phyloP scores from a whole-genome alignment of 2,888 invertebrate genomes.

The Cephus nigrinus region DNA sequence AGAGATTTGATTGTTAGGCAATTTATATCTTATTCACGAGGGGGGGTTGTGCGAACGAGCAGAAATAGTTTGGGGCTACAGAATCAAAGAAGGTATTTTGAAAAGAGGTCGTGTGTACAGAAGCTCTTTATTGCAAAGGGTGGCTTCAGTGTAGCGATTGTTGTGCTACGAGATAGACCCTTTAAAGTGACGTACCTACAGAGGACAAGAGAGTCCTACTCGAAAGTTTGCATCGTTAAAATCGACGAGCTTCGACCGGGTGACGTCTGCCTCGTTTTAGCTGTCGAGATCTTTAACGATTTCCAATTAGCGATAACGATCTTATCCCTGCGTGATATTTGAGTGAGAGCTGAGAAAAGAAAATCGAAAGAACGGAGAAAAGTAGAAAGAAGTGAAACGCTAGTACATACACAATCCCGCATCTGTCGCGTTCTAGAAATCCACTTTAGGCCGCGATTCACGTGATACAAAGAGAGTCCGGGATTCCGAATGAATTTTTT shows the following conservation, averaged over 20 bases:
- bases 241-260: not conserved
- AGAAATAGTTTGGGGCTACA: not conserved
- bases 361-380: not conserved
- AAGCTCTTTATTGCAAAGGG: not conserved
- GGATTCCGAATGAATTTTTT: not conserved
- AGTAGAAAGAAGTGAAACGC: not conserved
- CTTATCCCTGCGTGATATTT: not conserved
- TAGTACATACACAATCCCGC: not conserved
- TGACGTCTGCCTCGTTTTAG: not conserved
- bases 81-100: not conserved
- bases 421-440: not conserved
- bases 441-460: not conserved
- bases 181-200: not conserved
- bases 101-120: not conserved
- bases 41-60: not conserved
- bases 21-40: slow-evolving; percentile 32
- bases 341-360: not conserved
- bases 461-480: not conserved
- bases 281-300: not conserved
- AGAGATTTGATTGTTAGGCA: slow-evolving; percentile 33
- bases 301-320: not conserved
- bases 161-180: not conserved
- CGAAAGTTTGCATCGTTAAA: not conserved
- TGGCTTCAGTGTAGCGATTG: not conserved
- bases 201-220: not conserved